phyloP scores from a whole-genome alignment of 2,113 vertebrate genomes.

The Notothenia rossii region DNA sequence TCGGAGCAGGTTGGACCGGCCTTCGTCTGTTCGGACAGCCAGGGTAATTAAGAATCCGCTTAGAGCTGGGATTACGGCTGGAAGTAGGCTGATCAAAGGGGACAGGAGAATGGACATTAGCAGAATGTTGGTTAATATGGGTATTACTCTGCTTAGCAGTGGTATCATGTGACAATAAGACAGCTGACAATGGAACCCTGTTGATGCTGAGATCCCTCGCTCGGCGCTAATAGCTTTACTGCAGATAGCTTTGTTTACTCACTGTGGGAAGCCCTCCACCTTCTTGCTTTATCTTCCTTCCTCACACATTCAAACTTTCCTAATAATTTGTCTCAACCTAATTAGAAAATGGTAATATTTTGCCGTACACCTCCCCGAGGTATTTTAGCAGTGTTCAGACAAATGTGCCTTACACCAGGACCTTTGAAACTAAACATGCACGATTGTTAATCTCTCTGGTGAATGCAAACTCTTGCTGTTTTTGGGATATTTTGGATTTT shows the following conservation, averaged over 20 bases:
- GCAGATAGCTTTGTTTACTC: slow-evolving; percentile 73
- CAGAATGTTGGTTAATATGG: slow-evolving; percentile 77
- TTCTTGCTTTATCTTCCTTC: slow-evolving; percentile 56
- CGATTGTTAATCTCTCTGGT: slow-evolving; percentile 57
- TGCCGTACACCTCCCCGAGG: slow-evolving; percentile 63
- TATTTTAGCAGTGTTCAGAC: slow-evolving; percentile 57
- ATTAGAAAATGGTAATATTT: slow-evolving; percentile 72
- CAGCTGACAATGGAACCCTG: slow-evolving; percentile 69
- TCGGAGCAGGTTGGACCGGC: slow-evolving; percentile 51
- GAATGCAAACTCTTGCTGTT: slow-evolving; percentile 8
- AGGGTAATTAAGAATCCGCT: slow-evolving; percentile 81
- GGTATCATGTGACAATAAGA: slow-evolving; percentile 78
- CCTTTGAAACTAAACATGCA: slow-evolving; percentile 60
- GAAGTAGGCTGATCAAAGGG: slow-evolving; percentile 76
- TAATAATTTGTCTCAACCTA: slow-evolving; percentile 67
- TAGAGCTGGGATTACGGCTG: slow-evolving; percentile 77
- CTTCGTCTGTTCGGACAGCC: slow-evolving; percentile 69
- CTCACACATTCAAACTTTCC: slow-evolving; percentile 50
- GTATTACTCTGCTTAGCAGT: slow-evolving; percentile 77
- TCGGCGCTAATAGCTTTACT: slow-evolving; percentile 65
- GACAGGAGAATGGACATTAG: slow-evolving; percentile 80
- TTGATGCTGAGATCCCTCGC: slow-evolving; percentile 70
- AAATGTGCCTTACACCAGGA: slow-evolving; percentile 66
- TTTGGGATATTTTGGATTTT: slow-evolving; percentile 43
- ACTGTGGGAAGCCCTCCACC: slow-evolving; percentile 47